phyloP scores from a whole-genome alignment of 2,888 invertebrate species.

The Cistogaster globosa region DNA sequence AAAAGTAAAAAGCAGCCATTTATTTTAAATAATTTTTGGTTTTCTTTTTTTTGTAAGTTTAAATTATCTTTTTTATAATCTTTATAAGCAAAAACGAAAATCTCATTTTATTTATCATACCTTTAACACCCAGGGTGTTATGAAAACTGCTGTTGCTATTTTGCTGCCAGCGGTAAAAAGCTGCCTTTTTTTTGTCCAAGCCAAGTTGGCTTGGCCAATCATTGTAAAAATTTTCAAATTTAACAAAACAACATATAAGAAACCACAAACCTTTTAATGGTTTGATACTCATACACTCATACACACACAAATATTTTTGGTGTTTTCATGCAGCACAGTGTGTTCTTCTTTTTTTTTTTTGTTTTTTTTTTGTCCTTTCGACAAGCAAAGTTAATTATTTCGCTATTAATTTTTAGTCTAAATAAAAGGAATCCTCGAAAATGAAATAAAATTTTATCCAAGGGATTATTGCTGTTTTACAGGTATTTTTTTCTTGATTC shows the following conservation, averaged over 20 bases:
- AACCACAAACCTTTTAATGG: conserved; percentile 70
- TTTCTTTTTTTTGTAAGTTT: conserved; percentile 6
- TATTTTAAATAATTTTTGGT: conserved; percentile 58
- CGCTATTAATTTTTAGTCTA: conserved; percentile 67
- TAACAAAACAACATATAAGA: conserved; percentile 10
- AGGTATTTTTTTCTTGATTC: conserved; percentile 58
- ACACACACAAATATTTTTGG: conserved; percentile 33
- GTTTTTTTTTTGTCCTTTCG: conserved; percentile 25
- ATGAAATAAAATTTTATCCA: conserved; percentile 67
- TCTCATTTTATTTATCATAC: conserved; percentile 70
- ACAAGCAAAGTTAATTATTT: conserved; percentile 70
- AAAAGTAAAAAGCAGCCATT: conserved; percentile 51
- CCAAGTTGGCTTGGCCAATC: conserved; percentile 48
- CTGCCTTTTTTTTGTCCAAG: conserved; percentile 10
- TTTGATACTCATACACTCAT: conserved; percentile 22
- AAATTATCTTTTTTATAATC: conserved; percentile 66
- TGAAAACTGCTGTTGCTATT: conserved; percentile 28
- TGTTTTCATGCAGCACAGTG: background rate
- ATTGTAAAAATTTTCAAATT: conserved; percentile 43
- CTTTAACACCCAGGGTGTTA: conserved; percentile 63
- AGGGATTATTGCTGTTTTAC: conserved; percentile 67
- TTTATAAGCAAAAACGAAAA: conserved; percentile 66
- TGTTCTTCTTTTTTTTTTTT: background rate
- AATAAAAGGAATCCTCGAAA: conserved; percentile 66
- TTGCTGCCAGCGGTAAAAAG: conserved; percentile 27